A percentile compares a stretch with the other conserved stretches of the same genome.
Conservation (phyloP, 2,888 invertebrate species). For the Eurytoma adleriae region DNA sequence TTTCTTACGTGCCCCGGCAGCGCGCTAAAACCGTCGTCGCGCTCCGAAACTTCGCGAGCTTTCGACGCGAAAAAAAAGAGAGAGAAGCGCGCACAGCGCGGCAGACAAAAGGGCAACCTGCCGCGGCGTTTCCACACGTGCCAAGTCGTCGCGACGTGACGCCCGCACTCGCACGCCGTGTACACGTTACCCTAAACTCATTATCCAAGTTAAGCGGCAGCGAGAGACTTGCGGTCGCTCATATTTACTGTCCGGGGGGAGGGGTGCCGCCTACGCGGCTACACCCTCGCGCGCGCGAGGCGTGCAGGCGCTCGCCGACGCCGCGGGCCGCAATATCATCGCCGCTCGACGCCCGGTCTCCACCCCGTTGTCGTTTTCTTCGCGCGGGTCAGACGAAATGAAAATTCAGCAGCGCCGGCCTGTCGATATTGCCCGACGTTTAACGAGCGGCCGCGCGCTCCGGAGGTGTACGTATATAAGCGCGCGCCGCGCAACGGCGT, state of each 20-base stretch:
- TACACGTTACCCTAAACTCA: conserved; percentile 59
- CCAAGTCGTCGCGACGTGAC: background rate
- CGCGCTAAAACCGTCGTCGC: background rate
- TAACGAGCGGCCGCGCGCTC: background rate
- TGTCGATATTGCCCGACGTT: background rate
- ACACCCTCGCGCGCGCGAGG: background rate
- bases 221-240: conserved; percentile 40
- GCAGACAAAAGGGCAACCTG: background rate
- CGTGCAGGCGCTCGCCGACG: too few relatives aligned
- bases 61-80: background rate
- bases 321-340: conserved; percentile 15
- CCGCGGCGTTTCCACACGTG: background rate
- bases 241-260: conserved; percentile 30
- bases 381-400: background rate
- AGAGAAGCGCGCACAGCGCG: background rate
- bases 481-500: too few relatives aligned
- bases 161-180: background rate
- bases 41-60: background rate
- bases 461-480: too few relatives aligned
- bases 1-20: conserved; percentile 5
- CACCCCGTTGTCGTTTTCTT: conserved; percentile 1
- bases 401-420: conserved; percentile 9
- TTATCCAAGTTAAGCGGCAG: conserved; percentile 59
- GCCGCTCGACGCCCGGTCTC: too few relatives aligned
- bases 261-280: background rate